These are phyloP conservation scores for Cepaea nemoralis DNA, from an alignment of 1,140 invertebrate species.

Conservation along the genomic window DNA sequence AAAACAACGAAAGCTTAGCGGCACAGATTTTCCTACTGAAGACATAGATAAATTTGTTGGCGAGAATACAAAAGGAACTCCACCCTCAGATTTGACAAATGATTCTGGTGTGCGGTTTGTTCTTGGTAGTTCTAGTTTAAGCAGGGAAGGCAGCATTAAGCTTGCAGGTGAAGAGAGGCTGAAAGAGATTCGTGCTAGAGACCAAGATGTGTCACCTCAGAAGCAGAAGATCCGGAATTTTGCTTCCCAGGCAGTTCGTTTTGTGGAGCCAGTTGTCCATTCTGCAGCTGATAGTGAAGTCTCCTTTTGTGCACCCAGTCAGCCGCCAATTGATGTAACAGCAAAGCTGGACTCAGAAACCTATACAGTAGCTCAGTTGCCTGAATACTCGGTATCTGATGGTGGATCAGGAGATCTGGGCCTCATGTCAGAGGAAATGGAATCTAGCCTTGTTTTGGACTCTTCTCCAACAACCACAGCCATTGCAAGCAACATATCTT, in stretches of 20 bases:
- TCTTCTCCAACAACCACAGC: neutral
- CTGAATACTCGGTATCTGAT: slow-evolving; percentile 20
- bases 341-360: slow-evolving; percentile 48
- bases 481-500: neutral
- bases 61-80: neutral
- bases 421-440: neutral
- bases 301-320: neutral
- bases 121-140: slow-evolving; percentile 5
- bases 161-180: neutral
- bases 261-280: slow-evolving; percentile 36
- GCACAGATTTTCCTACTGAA: slow-evolving; percentile 17
- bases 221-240: slow-evolving; percentile 46
- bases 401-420: neutral
- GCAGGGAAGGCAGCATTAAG: neutral
- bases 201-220: slow-evolving; percentile 35
- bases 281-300: neutral
- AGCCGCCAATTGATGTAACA: slow-evolving; percentile 50
- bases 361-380: slow-evolving; percentile 28
- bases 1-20: slow-evolving; percentile 8
- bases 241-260: slow-evolving; percentile 29
- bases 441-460: neutral
- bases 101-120: slow-evolving; percentile 6
- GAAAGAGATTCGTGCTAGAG: slow-evolving; percentile 2
- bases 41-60: slow-evolving; percentile 67
- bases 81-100: neutral